Evolutionary conservation across 2,888 invertebrate species (phyloP).

Genomic region (Scaptodrosophila latifasciaeformis): DNA sequence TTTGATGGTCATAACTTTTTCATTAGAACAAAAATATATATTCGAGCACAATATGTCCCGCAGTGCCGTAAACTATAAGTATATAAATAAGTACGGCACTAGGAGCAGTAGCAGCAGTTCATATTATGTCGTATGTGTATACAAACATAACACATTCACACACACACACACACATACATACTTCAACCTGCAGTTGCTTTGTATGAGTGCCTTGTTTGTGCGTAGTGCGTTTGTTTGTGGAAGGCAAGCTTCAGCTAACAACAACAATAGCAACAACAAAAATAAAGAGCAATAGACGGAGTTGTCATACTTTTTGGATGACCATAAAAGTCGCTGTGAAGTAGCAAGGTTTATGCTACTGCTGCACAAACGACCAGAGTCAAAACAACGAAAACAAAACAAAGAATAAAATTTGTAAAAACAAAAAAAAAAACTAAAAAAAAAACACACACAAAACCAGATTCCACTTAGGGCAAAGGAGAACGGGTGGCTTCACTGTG

Average conservation of each 20-base stretch:
- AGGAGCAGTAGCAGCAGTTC: slow-evolving; percentile 41
- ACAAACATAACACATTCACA: no score
- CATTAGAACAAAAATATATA: slow-evolving; percentile 69
- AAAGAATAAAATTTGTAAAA: no score
- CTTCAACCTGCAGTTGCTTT: no score
- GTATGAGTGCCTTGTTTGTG: no score
- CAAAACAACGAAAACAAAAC: slow-evolving; percentile 2
- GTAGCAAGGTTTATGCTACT: slow-evolving; percentile 52
- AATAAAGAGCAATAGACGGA: slow-evolving; percentile 56
- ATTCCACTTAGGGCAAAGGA: slow-evolving; percentile 13
- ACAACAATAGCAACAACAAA: slow-evolving; percentile 17
- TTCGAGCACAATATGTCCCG: slow-evolving; percentile 65
- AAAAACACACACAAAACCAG: slow-evolving; percentile 15
- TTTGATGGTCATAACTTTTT: slow-evolving; percentile 68
- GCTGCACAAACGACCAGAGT: slow-evolving; percentile 38
- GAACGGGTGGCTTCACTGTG: slow-evolving; percentile 16
- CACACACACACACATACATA: no score
- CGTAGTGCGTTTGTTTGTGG: slow-evolving; percentile 19
- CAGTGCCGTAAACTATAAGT: slow-evolving; percentile 66
- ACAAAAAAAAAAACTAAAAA: no score
- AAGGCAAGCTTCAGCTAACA: not conserved
- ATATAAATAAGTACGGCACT: slow-evolving; percentile 60
- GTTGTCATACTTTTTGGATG: slow-evolving; percentile 68
- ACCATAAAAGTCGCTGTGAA: slow-evolving; percentile 66
- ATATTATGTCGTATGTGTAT: slow-evolving; percentile 43